These are phyloP conservation scores for Musca domestica DNA, from an alignment of 1,140 invertebrate genomes.

Conservation along the genomic window DNA sequence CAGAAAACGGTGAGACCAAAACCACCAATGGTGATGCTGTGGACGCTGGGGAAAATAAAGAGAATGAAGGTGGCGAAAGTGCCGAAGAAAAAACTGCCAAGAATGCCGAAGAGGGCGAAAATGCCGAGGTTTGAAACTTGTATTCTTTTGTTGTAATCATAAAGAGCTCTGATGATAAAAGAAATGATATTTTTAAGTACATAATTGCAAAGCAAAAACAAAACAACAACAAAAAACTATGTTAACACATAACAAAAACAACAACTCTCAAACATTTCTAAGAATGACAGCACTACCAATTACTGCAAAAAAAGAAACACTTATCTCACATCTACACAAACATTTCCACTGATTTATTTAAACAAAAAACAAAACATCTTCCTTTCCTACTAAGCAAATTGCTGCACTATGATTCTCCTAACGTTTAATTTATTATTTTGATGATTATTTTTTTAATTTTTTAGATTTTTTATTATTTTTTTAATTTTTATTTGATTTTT, in stretches of 20 bases:
- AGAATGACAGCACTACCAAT: slow-evolving; percentile 7
- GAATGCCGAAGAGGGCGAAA: slow-evolving; percentile 19
- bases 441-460: slow-evolving; percentile 10
- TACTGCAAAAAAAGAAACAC: background rate
- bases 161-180: slow-evolving; percentile 1
- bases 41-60: slow-evolving; percentile 31
- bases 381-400: no score
- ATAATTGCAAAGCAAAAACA: slow-evolving; percentile 18
- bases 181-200: slow-evolving; percentile 9
- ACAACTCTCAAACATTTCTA: slow-evolving; percentile 5
- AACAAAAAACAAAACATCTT: no score
- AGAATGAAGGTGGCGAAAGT: slow-evolving; percentile 32
- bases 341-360: slow-evolving; percentile 4
- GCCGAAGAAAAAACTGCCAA: slow-evolving; percentile 25
- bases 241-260: background rate
- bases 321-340: background rate
- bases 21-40: slow-evolving; percentile 31
- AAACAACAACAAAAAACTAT: background rate
- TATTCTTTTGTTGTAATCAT: slow-evolving; percentile 12
- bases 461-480: background rate
- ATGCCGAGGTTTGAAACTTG: slow-evolving; percentile 27
- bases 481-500: background rate
- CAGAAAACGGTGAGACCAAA: slow-evolving; percentile 41
- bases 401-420: background rate
- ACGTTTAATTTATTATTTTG: background rate